Evolutionary conservation across 2,797 vertebrate species (phyloP).

Genomic region (Chromis chromis): DNA sequence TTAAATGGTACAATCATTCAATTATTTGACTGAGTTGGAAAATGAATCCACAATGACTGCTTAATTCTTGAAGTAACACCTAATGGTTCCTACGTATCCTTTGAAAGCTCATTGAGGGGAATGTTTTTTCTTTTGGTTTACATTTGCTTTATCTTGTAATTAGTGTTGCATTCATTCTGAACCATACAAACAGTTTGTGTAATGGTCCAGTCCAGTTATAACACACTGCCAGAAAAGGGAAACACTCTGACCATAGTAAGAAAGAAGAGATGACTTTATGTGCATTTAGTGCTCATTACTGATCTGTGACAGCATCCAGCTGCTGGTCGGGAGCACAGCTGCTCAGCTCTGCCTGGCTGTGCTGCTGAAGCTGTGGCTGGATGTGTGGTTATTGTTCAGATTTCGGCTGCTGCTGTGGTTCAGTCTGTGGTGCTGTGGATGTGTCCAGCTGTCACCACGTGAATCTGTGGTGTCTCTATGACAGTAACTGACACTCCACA

Average conservation of each 20-base stretch:
- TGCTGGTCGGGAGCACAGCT: conserved; percentile 16
- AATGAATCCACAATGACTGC: no score
- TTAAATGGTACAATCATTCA: no score
- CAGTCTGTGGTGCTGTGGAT: not conserved
- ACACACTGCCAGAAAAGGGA: not conserved
- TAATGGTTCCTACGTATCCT: no score
- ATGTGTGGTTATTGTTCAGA: not conserved
- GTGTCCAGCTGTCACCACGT: not conserved
- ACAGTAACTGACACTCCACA: not conserved
- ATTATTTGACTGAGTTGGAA: no score
- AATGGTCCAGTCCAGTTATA: not conserved
- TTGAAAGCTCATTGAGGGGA: no score
- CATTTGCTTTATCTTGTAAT: no score
- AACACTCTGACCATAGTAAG: not conserved
- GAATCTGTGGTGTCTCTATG: not conserved
- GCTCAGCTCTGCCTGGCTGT: not conserved
- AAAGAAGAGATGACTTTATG: not conserved
- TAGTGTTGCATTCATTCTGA: not conserved
- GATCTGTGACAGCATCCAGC: not conserved
- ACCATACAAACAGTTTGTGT: conserved; percentile 4
- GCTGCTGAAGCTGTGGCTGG: conserved; percentile 10
- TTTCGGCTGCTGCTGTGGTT: not conserved
- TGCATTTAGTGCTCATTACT: not conserved
- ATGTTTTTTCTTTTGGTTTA: no score
- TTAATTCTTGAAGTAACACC: not conserved